Evolutionary conservation across 2,797 vertebrate genomes (phyloP).

Genomic region (Lophotriccus pileatus): DNA sequence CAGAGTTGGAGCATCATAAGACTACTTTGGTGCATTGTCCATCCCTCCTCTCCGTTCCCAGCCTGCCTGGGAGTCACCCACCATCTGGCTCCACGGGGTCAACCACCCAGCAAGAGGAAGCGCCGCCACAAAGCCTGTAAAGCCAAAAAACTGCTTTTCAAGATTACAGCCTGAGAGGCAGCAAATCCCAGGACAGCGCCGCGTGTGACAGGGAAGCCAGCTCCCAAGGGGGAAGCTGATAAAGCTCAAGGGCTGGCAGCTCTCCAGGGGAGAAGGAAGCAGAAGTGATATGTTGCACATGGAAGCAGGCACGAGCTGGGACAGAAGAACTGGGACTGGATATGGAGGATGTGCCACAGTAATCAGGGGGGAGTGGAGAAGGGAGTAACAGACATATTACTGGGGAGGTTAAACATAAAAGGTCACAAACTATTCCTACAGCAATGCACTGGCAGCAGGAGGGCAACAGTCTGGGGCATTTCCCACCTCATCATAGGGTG

Average conservation of each 20-base stretch:
- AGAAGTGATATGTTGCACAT: neutral
- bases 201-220: neutral
- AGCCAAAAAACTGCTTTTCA: slow-evolving; percentile 34
- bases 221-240: neutral
- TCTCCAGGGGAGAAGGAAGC: neutral
- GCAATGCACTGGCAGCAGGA: neutral
- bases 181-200: neutral
- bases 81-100: neutral
- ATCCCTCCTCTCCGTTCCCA: neutral
- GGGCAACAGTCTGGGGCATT: neutral
- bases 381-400: neutral
- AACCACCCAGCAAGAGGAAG: neutral
- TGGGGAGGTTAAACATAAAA: neutral
- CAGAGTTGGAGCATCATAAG: neutral
- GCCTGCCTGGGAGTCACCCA: neutral
- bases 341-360: fast-evolving
- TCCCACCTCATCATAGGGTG: neutral
- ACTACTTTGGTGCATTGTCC: neutral
- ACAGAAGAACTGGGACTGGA: neutral
- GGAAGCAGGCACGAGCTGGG: neutral
- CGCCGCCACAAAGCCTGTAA: neutral
- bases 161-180: slow-evolving; percentile 18
- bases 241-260: neutral
- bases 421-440: neutral
- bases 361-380: neutral